Conservation (phyloP, 2,113 vertebrate genomes). For the Bagarius yarrelli region DNA sequence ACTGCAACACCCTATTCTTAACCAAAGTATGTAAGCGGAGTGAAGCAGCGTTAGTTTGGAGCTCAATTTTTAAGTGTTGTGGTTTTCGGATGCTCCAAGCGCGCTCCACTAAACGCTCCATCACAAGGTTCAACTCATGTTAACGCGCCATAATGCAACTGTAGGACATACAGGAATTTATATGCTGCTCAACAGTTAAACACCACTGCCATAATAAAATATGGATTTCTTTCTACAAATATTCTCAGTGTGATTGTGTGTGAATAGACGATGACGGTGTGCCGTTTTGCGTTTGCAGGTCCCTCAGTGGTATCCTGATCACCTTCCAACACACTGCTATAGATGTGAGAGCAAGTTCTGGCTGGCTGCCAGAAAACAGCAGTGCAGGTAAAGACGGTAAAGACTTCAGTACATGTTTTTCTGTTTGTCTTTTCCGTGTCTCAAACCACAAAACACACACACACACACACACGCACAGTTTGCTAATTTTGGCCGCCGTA, state of each 20-base stretch:
- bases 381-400: conserved; percentile 84
- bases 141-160: no score
- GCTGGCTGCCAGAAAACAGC: conserved; percentile 90
- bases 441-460: not conserved
- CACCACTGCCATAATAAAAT: no score
- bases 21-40: no score
- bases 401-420: not conserved
- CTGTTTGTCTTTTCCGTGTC: conserved; percentile 11
- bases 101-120: no score
- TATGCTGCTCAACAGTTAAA: no score
- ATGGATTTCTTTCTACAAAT: no score
- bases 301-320: conserved; percentile 93
- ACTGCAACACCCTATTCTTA: no score
- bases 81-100: no score
- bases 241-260: not conserved
- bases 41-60: no score
- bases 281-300: conserved; percentile 71
- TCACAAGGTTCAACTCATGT: no score
- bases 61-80: no score
- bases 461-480: not conserved
- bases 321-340: conserved; percentile 90
- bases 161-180: no score
- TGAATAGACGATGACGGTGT: not conserved
- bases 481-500: not conserved
- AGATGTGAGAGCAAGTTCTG: conserved; percentile 93